Evolutionary conservation across 2,113 vertebrate species (phyloP).

Genomic region (Paratilapia polleni): DNA sequence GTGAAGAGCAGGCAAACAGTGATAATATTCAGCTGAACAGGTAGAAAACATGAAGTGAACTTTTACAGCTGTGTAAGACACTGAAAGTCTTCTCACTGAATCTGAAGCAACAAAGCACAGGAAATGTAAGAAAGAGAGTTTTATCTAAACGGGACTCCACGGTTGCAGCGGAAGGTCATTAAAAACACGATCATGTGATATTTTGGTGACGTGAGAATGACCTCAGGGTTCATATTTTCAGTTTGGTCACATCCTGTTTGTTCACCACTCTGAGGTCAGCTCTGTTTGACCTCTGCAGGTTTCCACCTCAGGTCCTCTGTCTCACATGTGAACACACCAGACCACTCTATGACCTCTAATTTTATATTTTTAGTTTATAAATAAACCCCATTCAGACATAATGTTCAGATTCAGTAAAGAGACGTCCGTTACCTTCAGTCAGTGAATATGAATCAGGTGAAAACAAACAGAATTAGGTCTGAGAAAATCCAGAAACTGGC

Average conservation of each 20-base stretch:
- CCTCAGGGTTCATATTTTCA: neutral
- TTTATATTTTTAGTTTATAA: neutral
- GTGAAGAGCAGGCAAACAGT: neutral
- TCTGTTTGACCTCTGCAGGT: neutral
- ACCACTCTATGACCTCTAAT: neutral
- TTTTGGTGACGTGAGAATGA: neutral
- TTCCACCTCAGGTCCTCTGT: neutral
- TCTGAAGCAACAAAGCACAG: neutral
- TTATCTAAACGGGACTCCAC: neutral
- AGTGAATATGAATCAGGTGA: neutral
- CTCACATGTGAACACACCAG: neutral
- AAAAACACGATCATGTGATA: neutral
- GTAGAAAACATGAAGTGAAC: neutral
- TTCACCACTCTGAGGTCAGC: neutral
- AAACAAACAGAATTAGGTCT: neutral
- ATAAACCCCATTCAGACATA: neutral
- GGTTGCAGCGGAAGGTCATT: neutral
- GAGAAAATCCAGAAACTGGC: neutral
- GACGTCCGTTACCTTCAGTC: neutral
- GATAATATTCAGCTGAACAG: neutral
- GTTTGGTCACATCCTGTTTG: conserved; percentile 9
- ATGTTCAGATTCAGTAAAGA: neutral
- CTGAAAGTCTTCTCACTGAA: neutral
- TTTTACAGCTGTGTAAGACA: neutral
- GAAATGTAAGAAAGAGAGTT: neutral